Evolutionary conservation across 1,140 invertebrate species (phyloP).

Genomic region (Rhysida immarginata): DNA sequence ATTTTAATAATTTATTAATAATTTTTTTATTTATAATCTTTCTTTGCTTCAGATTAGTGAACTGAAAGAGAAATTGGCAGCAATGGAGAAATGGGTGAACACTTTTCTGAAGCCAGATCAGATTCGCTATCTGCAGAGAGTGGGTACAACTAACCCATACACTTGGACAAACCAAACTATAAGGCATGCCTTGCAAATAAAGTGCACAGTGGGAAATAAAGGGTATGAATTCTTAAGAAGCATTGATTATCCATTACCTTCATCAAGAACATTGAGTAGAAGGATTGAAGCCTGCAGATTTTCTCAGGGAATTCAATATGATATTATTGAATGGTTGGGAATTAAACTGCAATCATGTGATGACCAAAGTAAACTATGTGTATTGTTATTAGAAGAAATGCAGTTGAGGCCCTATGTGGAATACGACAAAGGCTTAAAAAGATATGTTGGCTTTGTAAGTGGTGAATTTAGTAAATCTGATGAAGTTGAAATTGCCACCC

Average conservation of each 20-base stretch:
- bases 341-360: not conserved
- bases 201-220: not conserved
- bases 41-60: not conserved
- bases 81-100: not conserved
- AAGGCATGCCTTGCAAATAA: not conserved
- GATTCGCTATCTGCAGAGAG: not conserved
- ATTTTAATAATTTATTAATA: too few species aligned
- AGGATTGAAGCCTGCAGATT: not conserved
- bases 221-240: not conserved
- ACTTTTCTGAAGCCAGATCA: not conserved
- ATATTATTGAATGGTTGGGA: not conserved
- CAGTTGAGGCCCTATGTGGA: not conserved
- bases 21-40: too few species aligned
- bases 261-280: not conserved
- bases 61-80: not conserved
- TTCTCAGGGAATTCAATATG: not conserved
- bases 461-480: not conserved
- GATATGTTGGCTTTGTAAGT: not conserved
- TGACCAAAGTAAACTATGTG: not conserved
- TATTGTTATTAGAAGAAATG: not conserved
- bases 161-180: not conserved
- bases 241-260: not conserved
- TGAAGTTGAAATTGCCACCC: not conserved
- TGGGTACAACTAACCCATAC: not conserved
- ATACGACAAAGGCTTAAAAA: not conserved